Conservation (phyloP, 1,140 invertebrate species). For the Heliconius himera region DNA sequence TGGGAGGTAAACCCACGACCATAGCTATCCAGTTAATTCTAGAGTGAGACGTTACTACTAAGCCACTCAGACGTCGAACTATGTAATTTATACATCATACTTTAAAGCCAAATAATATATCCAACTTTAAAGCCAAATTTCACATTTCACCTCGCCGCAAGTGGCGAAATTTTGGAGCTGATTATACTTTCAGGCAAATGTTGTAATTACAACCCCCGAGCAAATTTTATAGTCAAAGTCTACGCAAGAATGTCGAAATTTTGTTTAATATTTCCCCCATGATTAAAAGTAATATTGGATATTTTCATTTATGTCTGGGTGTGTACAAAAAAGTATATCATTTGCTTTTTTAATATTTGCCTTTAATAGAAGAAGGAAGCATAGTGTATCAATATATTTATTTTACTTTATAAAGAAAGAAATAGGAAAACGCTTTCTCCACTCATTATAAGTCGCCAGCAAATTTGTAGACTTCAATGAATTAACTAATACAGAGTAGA, state of each 20-base stretch:
- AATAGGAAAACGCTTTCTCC: background rate
- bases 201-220: slow-evolving; percentile 28
- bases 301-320: background rate
- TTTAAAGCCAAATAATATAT: background rate
- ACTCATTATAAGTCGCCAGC: too few relatives aligned
- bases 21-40: background rate
- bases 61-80: background rate
- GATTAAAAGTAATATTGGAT: slow-evolving; percentile 9
- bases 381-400: too few relatives aligned
- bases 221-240: slow-evolving; percentile 32
- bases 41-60: background rate
- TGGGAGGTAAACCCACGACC: background rate
- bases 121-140: background rate
- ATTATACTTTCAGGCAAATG: slow-evolving; percentile 35
- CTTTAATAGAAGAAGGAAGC: too few relatives aligned
- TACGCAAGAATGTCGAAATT: slow-evolving; percentile 26
- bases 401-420: background rate
- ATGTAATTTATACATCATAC: background rate
- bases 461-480: too few relatives aligned
- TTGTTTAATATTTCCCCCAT: slow-evolving; percentile 8
- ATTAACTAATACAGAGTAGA: too few relatives aligned
- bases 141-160: slow-evolving; percentile 16
- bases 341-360: background rate
- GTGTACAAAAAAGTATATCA: background rate
- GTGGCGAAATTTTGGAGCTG: slow-evolving; percentile 31